Percentiles rank a stretch among this genome's conserved stretches.
Evolutionary conservation across 2,113 vertebrate species (phyloP).

Genomic region (Notarius lentiginosus): DNA sequence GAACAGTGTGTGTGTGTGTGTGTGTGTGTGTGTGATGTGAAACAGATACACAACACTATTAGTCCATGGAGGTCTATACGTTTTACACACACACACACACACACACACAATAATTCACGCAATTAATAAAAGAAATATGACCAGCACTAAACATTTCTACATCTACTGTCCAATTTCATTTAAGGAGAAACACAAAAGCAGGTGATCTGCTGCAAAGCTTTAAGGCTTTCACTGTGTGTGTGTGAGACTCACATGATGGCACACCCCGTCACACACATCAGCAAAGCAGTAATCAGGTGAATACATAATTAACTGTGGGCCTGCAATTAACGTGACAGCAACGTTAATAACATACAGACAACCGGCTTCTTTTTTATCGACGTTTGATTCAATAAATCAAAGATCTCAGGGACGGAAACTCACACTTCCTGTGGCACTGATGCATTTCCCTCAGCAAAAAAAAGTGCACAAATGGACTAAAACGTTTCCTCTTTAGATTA

Average conservation of each 20-base stretch:
- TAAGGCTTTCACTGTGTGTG: background rate
- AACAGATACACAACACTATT: background rate
- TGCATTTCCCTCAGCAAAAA: background rate
- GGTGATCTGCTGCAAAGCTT: background rate
- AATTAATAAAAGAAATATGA: background rate
- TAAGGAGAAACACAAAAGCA: background rate
- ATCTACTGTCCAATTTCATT: background rate
- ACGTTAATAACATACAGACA: background rate
- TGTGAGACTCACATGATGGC: background rate
- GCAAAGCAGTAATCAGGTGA: background rate
- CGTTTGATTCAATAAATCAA: background rate
- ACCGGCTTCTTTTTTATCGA: background rate
- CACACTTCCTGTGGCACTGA: background rate
- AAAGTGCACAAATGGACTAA: background rate
- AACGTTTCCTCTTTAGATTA: background rate
- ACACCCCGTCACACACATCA: background rate
- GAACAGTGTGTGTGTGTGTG: constrained; percentile 6
- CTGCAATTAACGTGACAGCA: background rate
- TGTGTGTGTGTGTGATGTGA: background rate
- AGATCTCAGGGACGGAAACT: background rate
- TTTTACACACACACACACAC: background rate
- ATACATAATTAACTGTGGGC: background rate
- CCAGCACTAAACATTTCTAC: too few species aligned
- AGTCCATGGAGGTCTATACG: background rate
- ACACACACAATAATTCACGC: background rate